Evolutionary conservation across 2,113 vertebrate genomes (phyloP), one percentile per base, ranked within the genome.

Genomic region (Ifrita kowaldi): DNA sequence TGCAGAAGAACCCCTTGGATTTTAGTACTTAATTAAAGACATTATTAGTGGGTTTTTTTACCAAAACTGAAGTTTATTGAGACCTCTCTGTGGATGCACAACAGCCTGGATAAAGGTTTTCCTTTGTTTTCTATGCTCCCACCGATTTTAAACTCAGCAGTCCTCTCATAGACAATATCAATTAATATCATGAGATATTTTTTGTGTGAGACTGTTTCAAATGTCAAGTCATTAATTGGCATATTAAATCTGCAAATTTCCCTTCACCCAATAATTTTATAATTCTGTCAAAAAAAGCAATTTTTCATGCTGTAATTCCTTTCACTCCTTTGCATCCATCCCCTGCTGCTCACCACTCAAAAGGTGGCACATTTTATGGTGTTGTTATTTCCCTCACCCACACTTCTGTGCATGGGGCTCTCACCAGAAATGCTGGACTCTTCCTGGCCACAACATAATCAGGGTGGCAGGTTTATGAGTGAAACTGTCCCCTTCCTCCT

Each of bases 231-330:
- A 81, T 95, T 95, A 96, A 85, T 39, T 44, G 73, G 74, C 32
- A 32, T 91, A 91, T 89, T 80, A 95, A 94, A 95, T 75, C 71
- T 80, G 84, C 92, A 88, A n/a, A 86, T 94, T 92, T 84, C 15
- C 62, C 74, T 93, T 93, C 74, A 73, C 37, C 74, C 82, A 79
- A 37, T 94, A 79, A 87, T 94, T 96, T 81, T 80, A 68, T 53
- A 85, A 89, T 87, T 89, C 84, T 42, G 6, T n/a, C 71, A 79
- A 81, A 78, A 42, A 86, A 88, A 92, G 74, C 22, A 17, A 35
- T 64, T 83, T 90, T 89, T 91, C 64, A 46, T 60, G 13, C 33
- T 78, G 1, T 63, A 93, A 73, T 86, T 95, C 59, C 46, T 59
- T 52, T 84, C 56, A 46, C 50, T 56, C 33, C 24, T 84, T 78